Base-by-base conservation (phyloP, 2,113 vertebrate genomes). In the Mandrillus leucophaeus region DNA sequence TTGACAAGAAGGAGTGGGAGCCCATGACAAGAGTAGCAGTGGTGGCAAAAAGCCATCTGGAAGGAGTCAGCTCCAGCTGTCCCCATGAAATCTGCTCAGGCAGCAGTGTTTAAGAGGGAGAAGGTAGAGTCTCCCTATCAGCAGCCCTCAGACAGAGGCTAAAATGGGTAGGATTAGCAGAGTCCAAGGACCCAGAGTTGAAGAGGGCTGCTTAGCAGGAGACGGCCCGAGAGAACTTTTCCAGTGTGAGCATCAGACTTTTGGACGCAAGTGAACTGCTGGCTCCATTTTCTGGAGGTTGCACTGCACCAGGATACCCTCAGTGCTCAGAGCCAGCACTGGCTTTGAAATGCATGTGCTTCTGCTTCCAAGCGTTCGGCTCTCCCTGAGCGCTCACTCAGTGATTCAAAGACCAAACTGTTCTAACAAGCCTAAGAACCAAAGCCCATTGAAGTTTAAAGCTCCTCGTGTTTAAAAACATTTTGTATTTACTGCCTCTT, bases 231-330 rank as follows among this genome's bases (percentile, higher is more conserved):
- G 95, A 93, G 48, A 97, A 98, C 72, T 96, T 98, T 94, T 98
- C 75, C 94, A 96, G 48, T 2, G 1, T 35, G 72, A 97, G 72
- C 93, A 10, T 92, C 70, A 98, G 98, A 98, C 96, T 98, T 98
- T 97, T 98, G 98, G 97, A 98, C 96, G 59, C 72, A 22, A 80
- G 95, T 96, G 97, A 98, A 97, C 97, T 38, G 98, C 81, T 98
- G 98, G 98, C 98, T 85, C 18, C 45, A 32, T 96, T 98, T 98
- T 90, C 97, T 98, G 98, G 98, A 98, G 70, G 45, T 93, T 87
- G 90, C 89, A 57, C 91, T 95, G 84, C 82, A 97, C 97, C 97
- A 97, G 93, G 98, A 96, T 97, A 97, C 98, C 95, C 95, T 81
- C n/a, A 97, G 96, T 84, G 97, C 92, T 91, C 78, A 94, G 93